A percentile compares a stretch with the other conserved stretches of the same genome.
phyloP scores from a whole-genome alignment of 92 coral and sea anemone genomes.

The Metridium senile region DNA sequence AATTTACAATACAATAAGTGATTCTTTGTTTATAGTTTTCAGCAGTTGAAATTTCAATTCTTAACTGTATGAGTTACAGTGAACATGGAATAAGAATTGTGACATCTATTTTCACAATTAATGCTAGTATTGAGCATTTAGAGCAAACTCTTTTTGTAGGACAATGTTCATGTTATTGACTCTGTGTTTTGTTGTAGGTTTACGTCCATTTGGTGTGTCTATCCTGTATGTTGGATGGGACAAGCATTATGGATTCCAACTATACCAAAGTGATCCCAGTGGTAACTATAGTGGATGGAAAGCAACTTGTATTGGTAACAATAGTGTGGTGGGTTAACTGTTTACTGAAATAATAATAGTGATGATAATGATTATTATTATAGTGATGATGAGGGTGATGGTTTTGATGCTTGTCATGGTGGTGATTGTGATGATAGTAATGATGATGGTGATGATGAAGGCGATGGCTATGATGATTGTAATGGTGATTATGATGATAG shows the following conservation, averaged over 20 bases:
- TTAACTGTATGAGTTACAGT: too few relatives aligned
- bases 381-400: neutral
- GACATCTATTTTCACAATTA: too few relatives aligned
- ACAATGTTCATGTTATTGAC: too few relatives aligned
- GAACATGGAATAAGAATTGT: too few relatives aligned
- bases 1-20: too few relatives aligned
- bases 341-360: too few relatives aligned
- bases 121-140: too few relatives aligned
- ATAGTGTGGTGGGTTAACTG: conserved; percentile 82
- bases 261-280: conserved; percentile 99
- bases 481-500: neutral
- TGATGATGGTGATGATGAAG: neutral
- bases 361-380: neutral
- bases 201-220: conserved; percentile 97
- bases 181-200: conserved; percentile 53
- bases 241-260: conserved; percentile 92
- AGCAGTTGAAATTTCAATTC: too few relatives aligned
- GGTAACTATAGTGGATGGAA: conserved; percentile 99
- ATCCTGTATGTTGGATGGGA: conserved; percentile 96
- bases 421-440: neutral
- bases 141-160: too few relatives aligned
- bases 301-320: conserved; percentile 97
- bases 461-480: neutral
- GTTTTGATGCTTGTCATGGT: neutral
- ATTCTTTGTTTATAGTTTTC: too few relatives aligned